A percentile compares a stretch with the other conserved stretches of the same genome.
Evolutionary conservation across 2,113 vertebrate species (phyloP).

Genomic region (Picathartes gymnocephalus): DNA sequence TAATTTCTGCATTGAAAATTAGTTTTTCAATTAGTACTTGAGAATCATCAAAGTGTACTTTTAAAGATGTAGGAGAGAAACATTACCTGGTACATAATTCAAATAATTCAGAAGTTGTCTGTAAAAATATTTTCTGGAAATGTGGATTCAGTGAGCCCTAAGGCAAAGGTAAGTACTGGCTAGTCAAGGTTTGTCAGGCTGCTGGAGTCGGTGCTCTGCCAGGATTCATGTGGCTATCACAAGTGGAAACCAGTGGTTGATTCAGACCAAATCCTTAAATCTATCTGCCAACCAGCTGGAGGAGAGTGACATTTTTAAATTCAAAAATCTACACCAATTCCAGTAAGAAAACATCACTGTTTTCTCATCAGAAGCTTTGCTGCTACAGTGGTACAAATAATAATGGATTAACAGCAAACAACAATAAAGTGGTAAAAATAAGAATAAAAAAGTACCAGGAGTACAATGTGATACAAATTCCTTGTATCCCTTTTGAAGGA

Average conservation of each 20-base stretch:
- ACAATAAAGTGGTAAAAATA: neutral
- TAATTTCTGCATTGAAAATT: conserved; percentile 7
- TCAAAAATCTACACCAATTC: neutral
- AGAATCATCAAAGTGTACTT: neutral
- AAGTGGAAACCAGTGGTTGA: neutral
- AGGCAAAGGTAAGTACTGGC: neutral
- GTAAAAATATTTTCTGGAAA: neutral
- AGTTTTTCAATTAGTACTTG: conserved; percentile 8
- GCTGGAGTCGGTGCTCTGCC: neutral
- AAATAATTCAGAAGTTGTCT: neutral
- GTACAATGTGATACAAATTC: neutral
- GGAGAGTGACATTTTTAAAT: neutral
- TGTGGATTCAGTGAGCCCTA: neutral
- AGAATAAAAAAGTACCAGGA: neutral
- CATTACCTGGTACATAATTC: neutral
- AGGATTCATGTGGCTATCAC: neutral
- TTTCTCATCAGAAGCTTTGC: neutral
- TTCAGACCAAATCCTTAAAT: neutral
- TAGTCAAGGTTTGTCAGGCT: neutral
- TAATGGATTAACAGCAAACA: neutral
- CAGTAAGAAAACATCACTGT: neutral
- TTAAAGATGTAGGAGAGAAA: neutral
- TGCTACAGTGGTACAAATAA: neutral
- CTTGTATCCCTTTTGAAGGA: neutral
- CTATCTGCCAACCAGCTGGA: neutral